Conservation (phyloP, 2,113 vertebrate species). For the Spermophilus dauricus region DNA sequence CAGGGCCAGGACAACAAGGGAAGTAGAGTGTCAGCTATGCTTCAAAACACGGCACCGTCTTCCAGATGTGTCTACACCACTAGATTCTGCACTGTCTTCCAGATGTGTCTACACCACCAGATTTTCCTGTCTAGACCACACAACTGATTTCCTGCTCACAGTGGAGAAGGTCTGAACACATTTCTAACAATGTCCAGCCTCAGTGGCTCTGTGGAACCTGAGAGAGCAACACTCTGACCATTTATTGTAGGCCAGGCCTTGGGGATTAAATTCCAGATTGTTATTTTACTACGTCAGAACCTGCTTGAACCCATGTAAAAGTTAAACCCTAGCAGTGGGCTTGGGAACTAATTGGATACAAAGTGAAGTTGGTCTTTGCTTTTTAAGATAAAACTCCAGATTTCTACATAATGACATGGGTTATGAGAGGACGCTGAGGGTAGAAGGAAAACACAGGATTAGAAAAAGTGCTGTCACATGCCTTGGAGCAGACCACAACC, state of each 20-base stretch:
- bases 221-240: background rate
- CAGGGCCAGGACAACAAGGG: background rate
- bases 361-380: background rate
- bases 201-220: background rate
- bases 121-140: conserved; percentile 51
- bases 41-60: background rate
- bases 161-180: background rate
- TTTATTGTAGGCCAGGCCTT: background rate
- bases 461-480: background rate
- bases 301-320: background rate
- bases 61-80: conserved; percentile 31
- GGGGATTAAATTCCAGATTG: background rate
- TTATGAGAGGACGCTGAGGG: background rate
- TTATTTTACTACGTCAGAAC: background rate
- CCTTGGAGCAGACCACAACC: background rate
- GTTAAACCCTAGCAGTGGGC: background rate
- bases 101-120: conserved; percentile 13
- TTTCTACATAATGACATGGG: background rate
- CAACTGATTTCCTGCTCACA: background rate
- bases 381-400: conserved; percentile 27
- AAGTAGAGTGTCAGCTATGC: background rate
- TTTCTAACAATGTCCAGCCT: background rate
- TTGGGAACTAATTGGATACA: background rate
- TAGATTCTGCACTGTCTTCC: background rate
- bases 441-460: accelerated